Percentiles rank a stretch among this genome's conserved stretches.
phyloP scores from a whole-genome alignment of 2,888 invertebrate species.

The Nineta flava region DNA sequence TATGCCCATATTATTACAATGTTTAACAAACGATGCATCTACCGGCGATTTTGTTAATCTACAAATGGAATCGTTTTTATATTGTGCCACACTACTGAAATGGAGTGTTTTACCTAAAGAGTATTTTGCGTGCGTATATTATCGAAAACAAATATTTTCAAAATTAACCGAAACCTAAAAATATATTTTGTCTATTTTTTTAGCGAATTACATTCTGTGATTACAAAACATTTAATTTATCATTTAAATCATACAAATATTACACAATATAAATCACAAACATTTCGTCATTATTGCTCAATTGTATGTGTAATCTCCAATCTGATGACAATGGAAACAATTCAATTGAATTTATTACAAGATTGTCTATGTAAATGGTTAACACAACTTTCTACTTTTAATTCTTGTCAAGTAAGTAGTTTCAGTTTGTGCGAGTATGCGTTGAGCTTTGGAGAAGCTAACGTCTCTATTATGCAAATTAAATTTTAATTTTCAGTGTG shows the following conservation, averaged over 20 bases:
- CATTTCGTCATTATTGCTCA: slow-evolving; percentile 40
- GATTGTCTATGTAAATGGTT: slow-evolving; percentile 35
- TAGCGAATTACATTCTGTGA: slow-evolving; percentile 20
- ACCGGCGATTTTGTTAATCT: slow-evolving; percentile 36
- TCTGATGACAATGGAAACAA: slow-evolving; percentile 2
- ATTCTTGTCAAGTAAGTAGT: slow-evolving; percentile 26
- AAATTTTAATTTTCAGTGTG: slow-evolving; percentile 21
- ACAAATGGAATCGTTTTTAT: slow-evolving; percentile 46
- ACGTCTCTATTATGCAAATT: no score
- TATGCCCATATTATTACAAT: slow-evolving; percentile 35
- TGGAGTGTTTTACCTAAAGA: no score
- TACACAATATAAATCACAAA: slow-evolving; percentile 28
- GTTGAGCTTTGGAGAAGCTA: background rate
- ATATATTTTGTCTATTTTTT: slow-evolving; percentile 14
- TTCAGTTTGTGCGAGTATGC: background rate
- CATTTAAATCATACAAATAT: slow-evolving; percentile 33
- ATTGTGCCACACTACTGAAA: slow-evolving; percentile 31
- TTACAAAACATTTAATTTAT: background rate
- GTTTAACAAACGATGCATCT: slow-evolving; percentile 36
- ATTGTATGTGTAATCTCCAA: slow-evolving; percentile 32
- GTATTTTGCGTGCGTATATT: no score
- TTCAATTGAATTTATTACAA: slow-evolving; percentile 12
- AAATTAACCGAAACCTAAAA: background rate
- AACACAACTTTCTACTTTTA: slow-evolving; percentile 26
- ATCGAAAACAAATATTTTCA: background rate